phyloP scores from a whole-genome alignment of 2,888 invertebrate species.

The Clunio marinus region DNA sequence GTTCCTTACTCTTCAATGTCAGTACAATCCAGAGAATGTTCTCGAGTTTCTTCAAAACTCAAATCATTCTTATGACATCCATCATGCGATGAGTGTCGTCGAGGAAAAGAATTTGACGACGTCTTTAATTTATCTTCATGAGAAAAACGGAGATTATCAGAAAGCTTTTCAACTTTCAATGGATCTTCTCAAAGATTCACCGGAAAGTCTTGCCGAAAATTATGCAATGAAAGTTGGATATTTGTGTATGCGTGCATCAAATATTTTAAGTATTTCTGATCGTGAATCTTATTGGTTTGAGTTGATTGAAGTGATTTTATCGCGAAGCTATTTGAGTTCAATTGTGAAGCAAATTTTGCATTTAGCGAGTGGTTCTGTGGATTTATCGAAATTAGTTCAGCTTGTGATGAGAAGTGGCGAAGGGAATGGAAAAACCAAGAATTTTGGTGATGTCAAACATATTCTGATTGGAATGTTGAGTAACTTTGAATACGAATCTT shows the following conservation, averaged over 20 bases:
- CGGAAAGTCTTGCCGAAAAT: slow-evolving; percentile 42
- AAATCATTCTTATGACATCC: slow-evolving; percentile 59
- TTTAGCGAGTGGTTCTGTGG: slow-evolving; percentile 56
- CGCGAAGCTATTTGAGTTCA: slow-evolving; percentile 50
- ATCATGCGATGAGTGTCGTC: slow-evolving; percentile 62
- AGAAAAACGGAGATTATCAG: slow-evolving; percentile 68
- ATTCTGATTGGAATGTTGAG: slow-evolving; percentile 65
- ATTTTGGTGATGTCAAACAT: slow-evolving; percentile 60
- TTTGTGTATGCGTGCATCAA: slow-evolving; percentile 53
- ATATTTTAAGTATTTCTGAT: slow-evolving; percentile 50
- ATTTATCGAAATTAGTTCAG: slow-evolving; percentile 58
- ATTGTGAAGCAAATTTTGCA: slow-evolving; percentile 54
- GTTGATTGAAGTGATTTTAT: slow-evolving; percentile 50
- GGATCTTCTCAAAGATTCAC: slow-evolving; percentile 47
- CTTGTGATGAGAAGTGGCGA: slow-evolving; percentile 54
- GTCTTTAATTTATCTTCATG: slow-evolving; percentile 68
- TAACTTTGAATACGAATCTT: slow-evolving; percentile 71
- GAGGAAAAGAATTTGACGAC: slow-evolving; percentile 59
- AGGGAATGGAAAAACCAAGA: slow-evolving; percentile 51
- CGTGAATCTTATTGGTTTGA: slow-evolving; percentile 55
- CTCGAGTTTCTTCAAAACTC: slow-evolving; percentile 53
- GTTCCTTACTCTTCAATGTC: slow-evolving; percentile 62
- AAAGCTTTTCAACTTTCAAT: slow-evolving; percentile 65
- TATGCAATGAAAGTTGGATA: slow-evolving; percentile 45
- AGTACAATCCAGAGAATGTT: slow-evolving; percentile 55